phyloP scores from a whole-genome alignment of 2,888 invertebrate genomes.

The Amphipyra berbera region DNA sequence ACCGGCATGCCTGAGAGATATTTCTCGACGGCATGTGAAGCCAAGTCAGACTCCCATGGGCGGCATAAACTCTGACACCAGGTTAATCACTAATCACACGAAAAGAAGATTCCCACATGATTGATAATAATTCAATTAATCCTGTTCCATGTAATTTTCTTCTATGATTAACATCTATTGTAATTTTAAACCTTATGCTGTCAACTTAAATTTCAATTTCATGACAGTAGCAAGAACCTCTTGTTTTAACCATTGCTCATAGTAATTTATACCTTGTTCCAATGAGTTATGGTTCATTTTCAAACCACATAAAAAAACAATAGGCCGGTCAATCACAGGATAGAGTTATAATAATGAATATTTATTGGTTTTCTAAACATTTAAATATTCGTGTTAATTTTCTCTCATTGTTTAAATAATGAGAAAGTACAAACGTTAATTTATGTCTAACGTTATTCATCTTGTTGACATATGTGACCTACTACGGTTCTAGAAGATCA shows the following conservation, averaged over 20 bases:
- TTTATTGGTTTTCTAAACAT: conserved; percentile 48
- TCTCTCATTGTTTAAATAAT: conserved; percentile 41
- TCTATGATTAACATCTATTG: background rate
- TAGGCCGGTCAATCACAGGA: conserved; percentile 13
- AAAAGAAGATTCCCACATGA: no score
- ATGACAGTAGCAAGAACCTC: background rate
- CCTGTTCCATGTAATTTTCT: background rate
- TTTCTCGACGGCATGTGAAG: no score
- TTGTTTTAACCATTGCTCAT: background rate
- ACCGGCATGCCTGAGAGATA: no score
- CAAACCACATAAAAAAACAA: conserved; percentile 6
- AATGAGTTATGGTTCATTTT: conserved; percentile 3
- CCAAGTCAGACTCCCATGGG: no score
- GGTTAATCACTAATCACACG: no score
- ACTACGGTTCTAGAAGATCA: no score
- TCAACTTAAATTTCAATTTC: background rate
- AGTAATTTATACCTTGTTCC: background rate
- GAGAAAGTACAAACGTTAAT: conserved; percentile 24
- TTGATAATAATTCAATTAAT: background rate
- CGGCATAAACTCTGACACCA: no score
- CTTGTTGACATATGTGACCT: conserved; percentile 1
- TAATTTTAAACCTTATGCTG: background rate
- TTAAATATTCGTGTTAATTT: conserved; percentile 31
- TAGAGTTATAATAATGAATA: conserved; percentile 33
- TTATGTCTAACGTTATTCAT: conserved; percentile 1